These are phyloP conservation scores for Amniataba percoides DNA, from an alignment of 2,797 vertebrate species.

Conservation along the genomic window DNA sequence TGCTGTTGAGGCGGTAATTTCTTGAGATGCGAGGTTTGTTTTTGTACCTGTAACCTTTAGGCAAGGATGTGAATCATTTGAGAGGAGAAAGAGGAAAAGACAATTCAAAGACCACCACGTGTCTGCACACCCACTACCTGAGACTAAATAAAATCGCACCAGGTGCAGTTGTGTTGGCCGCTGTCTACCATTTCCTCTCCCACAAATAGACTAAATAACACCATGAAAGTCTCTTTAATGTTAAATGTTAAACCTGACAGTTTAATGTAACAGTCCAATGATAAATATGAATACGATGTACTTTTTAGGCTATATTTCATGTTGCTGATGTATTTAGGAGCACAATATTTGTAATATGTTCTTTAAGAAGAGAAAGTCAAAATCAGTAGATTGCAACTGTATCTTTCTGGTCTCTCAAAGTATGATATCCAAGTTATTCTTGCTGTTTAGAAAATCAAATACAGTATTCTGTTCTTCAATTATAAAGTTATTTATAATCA, in stretches of 20 bases:
- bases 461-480: conserved; percentile 26
- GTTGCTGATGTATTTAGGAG: neutral
- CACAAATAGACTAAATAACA: conserved; percentile 1
- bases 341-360: neutral
- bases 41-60: conserved; percentile 7
- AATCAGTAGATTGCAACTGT: no score
- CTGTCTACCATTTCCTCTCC: neutral
- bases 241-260: neutral
- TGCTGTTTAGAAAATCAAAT: conserved; percentile 27
- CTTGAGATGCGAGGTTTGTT: neutral
- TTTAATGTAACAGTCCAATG: no score
- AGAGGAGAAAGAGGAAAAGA: neutral
- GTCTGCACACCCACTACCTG: neutral
- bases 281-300: no score
- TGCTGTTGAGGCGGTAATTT: conserved; percentile 8
- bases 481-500: conserved; percentile 31
- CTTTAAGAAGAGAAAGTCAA: no score
- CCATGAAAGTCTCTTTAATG: neutral
- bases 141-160: neutral
- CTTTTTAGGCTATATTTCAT: neutral
- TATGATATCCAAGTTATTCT: conserved; percentile 13
- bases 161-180: neutral
- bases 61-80: neutral
- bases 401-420: conserved; percentile 7
- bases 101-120: neutral